Percentiles rank a stretch among this genome's conserved stretches.
Evolutionary conservation across 64 coral and sea anemone genomes (phyloP).

Genomic region (Orbicella faveolata): DNA sequence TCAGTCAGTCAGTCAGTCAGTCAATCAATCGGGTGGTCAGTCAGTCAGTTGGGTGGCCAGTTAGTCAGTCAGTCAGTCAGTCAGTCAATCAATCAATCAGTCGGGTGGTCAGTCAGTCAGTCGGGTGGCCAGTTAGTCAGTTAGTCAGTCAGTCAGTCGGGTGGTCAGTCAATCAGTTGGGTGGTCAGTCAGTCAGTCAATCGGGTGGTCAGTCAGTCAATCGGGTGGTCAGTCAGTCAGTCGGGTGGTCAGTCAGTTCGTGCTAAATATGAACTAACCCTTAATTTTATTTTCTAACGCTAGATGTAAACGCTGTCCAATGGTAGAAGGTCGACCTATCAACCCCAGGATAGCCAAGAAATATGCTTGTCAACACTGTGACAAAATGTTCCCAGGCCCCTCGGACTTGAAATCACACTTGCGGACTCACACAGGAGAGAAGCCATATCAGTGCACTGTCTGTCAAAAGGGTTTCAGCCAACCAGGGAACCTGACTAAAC

Average conservation of each 20-base stretch:
- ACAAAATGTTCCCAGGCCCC: conserved; percentile 76
- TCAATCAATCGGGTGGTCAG: no score
- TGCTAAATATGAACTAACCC: no score
- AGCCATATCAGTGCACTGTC: conserved; percentile 71
- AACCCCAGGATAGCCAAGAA: conserved; percentile 50
- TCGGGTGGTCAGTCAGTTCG: background rate
- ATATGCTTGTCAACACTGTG: conserved; percentile 59
- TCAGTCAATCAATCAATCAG: background rate
- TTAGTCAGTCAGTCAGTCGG: no score
- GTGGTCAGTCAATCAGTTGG: no score
- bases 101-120: background rate
- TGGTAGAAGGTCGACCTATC: conserved; percentile 67
- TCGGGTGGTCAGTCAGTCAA: background rate
- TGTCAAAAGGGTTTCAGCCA: conserved; percentile 83
- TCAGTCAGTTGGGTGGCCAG: background rate
- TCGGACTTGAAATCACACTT: conserved; percentile 78
- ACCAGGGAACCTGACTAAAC: conserved; percentile 84
- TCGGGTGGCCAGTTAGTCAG: no score
- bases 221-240: background rate
- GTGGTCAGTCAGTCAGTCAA: background rate
- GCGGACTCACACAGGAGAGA: conserved; percentile 87
- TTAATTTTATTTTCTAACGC: background rate
- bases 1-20: background rate
- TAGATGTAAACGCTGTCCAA: conserved; percentile 90
- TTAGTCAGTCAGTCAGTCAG: background rate